Evolutionary conservation across 2,113 vertebrate species (phyloP).

Genomic region (human (Homo sapiens)): DNA sequence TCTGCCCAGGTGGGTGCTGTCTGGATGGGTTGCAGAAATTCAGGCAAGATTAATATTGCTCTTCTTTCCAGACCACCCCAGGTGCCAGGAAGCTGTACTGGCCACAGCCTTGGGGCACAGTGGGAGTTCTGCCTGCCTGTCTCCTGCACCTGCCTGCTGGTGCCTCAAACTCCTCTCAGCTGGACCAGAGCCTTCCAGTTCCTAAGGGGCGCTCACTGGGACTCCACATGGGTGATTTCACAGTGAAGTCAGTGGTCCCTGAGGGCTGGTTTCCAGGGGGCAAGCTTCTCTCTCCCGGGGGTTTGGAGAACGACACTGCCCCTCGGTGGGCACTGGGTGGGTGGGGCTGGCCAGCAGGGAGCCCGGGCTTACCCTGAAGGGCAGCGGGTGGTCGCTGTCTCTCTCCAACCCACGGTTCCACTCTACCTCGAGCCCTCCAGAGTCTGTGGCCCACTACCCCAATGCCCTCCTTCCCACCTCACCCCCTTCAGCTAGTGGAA

Average conservation of each 20-base stretch:
- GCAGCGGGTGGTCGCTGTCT: fast-evolving
- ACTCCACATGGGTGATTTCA: fast-evolving
- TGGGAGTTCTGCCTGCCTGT: fast-evolving
- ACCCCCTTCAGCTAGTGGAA: fast-evolving
- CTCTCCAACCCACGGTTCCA: fast-evolving
- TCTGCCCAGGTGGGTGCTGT: background rate
- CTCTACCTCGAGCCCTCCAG: background rate
- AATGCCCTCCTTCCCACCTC: fast-evolving
- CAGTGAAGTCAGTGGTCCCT: no score
- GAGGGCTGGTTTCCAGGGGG: no score
- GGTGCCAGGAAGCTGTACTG: fast-evolving
- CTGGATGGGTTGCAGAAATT: fast-evolving
- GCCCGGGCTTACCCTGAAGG: no score
- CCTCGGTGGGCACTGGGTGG: fast-evolving
- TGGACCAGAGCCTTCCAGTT: fast-evolving
- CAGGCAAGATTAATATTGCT: background rate
- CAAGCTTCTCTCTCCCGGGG: no score
- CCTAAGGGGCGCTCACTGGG: no score
- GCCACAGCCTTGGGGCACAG: no score
- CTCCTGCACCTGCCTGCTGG: background rate
- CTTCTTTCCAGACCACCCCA: background rate
- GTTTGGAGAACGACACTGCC: no score
- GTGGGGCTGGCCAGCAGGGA: background rate
- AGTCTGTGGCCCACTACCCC: fast-evolving
- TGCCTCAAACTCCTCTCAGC: fast-evolving